Percentiles rank a stretch among this genome's conserved stretches.
These are phyloP conservation scores for Enteromius unitaeniatus DNA, from an alignment of 2,797 vertebrate genomes.

Conservation along the genomic window DNA sequence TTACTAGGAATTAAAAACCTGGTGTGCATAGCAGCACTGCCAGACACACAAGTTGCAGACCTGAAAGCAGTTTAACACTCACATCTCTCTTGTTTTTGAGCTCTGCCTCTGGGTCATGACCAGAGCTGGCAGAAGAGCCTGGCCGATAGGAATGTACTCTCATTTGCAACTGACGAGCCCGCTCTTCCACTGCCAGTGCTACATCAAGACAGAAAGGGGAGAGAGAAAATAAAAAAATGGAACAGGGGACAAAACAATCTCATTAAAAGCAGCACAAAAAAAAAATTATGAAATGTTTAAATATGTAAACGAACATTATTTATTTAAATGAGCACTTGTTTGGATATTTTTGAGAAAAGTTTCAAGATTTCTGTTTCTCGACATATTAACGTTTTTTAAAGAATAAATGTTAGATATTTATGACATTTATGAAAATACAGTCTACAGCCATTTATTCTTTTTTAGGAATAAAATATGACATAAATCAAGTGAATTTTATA, in stretches of 20 bases:
- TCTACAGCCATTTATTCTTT: neutral
- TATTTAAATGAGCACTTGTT: neutral
- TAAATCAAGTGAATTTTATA: neutral
- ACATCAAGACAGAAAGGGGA: neutral
- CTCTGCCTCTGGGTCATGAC: constrained; percentile 89
- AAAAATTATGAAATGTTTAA: neutral
- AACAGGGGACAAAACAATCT: neutral
- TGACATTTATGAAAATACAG: neutral
- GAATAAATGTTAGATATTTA: neutral
- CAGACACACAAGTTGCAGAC: neutral
- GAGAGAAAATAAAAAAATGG: neutral
- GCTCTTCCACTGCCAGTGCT: constrained; percentile 92
- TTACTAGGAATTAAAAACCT: neutral
- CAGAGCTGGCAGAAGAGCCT: constrained; percentile 85
- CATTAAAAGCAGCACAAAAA: neutral
- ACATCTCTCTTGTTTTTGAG: constrained; percentile 90
- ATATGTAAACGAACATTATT: neutral
- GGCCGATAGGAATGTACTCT: constrained; percentile 92
- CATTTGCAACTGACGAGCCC: constrained; percentile 91
- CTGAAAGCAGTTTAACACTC: constrained; percentile 59
- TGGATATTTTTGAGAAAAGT: neutral
- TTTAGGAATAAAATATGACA: neutral
- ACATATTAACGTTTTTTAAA: neutral
- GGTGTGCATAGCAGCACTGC: neutral
- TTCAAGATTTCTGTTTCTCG: neutral